Base-by-base conservation (phyloP, 2,113 vertebrate species). In the Recurvirostra avosetta region DNA sequence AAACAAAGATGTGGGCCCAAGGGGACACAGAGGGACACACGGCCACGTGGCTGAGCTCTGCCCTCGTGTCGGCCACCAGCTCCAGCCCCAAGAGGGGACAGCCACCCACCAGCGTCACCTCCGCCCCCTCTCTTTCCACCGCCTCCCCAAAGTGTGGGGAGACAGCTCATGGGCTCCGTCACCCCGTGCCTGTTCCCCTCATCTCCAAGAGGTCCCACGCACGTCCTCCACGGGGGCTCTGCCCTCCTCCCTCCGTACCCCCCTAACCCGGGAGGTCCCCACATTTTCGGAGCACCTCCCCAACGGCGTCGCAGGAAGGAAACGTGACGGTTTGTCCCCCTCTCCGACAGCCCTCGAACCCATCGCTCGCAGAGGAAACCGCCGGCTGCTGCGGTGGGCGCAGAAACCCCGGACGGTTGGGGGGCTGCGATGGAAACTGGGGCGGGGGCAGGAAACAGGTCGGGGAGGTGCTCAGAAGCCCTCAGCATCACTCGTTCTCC, bases 321-420 rank as follows among this genome's bases (percentile, higher is more conserved):
- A 34, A 29, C 1, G 1, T 0, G 3, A 6, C 2, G 0, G 5
- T 17, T 84, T 5, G 16, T 17, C 16, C 12, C 52, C 26, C 7
- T 32, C 43, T 17, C 30, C 1, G 1, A 8, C 25, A 50, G 26
- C 32, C 61, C 34, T 20, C 2, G 1, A 56, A 29, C 23, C 11
- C 4, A 3, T 5, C 2, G 8, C 40, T 47, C 6, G 1, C 25
- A 32, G 21, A 70, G 61, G 67, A 84, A 93, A 49, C 79, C 4
- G 1, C 15, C 1, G 1, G 18, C 43, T n/a, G 25, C 52, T 27
- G 47, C 3, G 4, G 47, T 8, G 21, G 12, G 50, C 3, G 1
- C 41, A 25, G 58, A 56, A 74, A 63, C 34, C 8, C 1, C 1
- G 2, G 0, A 7, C 0, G 4, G 14, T 2, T 11, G 7, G 6